A percentile compares a stretch with the other conserved stretches of the same genome.
Conservation (phyloP, 1,140 invertebrate species). For the Teleogryllus occipitalis region DNA sequence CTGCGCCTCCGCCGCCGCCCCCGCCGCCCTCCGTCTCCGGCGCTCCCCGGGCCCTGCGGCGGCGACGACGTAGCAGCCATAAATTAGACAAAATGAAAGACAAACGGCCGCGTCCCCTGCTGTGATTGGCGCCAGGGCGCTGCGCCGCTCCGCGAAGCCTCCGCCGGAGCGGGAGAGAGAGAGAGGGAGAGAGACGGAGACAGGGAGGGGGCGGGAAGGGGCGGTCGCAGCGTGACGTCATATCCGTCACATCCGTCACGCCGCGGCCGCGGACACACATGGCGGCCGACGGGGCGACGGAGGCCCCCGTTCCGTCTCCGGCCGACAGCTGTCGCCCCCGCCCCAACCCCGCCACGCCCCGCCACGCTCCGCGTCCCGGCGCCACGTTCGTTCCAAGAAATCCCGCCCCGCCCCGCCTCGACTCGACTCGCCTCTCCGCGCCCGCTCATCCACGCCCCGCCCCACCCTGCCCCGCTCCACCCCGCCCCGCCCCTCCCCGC, state of each 20-base stretch:
- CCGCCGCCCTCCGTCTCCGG: too few relatives aligned
- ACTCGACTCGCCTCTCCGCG: too few relatives aligned
- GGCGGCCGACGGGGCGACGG: too few relatives aligned
- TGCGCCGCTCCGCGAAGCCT: not conserved
- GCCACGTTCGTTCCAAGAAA: not conserved
- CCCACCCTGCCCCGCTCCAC: too few relatives aligned
- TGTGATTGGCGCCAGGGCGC: conserved; percentile 17
- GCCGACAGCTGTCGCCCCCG: not conserved
- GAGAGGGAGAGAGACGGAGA: not conserved
- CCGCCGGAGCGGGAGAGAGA: not conserved
- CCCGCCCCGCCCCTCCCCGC: too few relatives aligned
- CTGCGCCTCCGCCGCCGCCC: too few relatives aligned
- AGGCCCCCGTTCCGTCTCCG: not conserved
- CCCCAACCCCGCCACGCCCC: not conserved
- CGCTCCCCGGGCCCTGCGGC: too few relatives aligned
- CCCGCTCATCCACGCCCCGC: too few relatives aligned
- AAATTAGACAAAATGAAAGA: conserved; percentile 20
- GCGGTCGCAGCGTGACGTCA: not conserved
- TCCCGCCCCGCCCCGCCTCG: too few relatives aligned
- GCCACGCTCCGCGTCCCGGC: not conserved
- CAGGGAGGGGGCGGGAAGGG: not conserved
- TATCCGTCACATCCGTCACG: not conserved
- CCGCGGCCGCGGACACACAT: not conserved
- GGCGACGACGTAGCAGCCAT: conserved; percentile 8
- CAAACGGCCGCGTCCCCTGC: conserved; percentile 12